Conservation (phyloP, 2,113 vertebrate species). For the Setophaga petechia region DNA sequence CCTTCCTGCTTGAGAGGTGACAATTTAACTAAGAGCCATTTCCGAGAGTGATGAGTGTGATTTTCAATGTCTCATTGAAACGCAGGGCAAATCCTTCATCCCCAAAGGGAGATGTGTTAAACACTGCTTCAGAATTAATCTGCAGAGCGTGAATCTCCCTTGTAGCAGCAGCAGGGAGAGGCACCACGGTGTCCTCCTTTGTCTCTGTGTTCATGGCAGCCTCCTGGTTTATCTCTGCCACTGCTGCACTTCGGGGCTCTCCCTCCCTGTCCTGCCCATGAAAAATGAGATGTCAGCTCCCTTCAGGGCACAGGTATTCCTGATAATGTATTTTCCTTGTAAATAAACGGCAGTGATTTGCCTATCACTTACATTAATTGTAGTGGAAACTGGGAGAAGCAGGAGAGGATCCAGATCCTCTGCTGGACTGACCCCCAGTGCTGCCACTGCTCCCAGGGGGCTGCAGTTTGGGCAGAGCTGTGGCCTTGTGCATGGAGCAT, state of each 20-base stretch:
- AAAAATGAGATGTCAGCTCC: slow-evolving; percentile 5
- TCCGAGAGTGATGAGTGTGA: neutral
- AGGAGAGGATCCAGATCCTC: neutral
- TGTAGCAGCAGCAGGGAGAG: neutral
- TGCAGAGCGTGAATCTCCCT: neutral
- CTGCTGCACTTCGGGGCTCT: neutral
- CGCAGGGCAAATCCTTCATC: slow-evolving; percentile 7
- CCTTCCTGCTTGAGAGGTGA: neutral
- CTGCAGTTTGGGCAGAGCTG: neutral
- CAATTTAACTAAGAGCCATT: neutral
- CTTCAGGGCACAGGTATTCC: neutral
- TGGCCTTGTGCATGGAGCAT: neutral
- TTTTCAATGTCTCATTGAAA: slow-evolving; percentile 45
- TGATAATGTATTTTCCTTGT: neutral
- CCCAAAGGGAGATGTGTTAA: slow-evolving; percentile 18
- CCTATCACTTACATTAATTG: neutral
- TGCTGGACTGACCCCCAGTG: neutral
- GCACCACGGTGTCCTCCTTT: neutral
- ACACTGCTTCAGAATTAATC: slow-evolving; percentile 36
- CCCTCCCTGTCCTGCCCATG: neutral
- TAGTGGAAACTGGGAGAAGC: neutral
- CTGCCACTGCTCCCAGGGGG: neutral
- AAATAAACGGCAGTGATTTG: neutral
- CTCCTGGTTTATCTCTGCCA: slow-evolving; percentile 16
- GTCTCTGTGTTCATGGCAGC: neutral